Percentiles rank a stretch among this genome's conserved stretches.
These are phyloP conservation scores for Pseudopodoces humilis DNA, from an alignment of 2,113 vertebrate species.

Conservation along the genomic window DNA sequence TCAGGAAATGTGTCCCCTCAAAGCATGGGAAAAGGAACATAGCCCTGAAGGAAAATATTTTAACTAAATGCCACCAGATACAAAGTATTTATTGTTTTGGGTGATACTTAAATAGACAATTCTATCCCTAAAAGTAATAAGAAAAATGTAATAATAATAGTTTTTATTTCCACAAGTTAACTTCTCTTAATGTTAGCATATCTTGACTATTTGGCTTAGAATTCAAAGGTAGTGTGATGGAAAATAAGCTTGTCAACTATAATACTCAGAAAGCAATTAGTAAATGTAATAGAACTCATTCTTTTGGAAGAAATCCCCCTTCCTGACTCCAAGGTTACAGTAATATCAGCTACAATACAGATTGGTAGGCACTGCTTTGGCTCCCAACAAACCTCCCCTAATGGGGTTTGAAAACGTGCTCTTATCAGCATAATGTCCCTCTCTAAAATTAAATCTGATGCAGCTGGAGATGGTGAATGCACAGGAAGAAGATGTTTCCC, in stretches of 20 bases:
- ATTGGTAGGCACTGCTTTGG: neutral
- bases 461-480: constrained; percentile 22
- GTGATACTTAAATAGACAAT: neutral
- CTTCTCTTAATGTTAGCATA: neutral
- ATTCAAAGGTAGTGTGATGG: neutral
- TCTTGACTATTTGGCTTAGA: neutral
- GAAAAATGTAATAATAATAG: neutral
- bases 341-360: neutral
- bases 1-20: neutral
- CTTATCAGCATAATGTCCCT: neutral
- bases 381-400: neutral
- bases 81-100: neutral
- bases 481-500: constrained; percentile 17
- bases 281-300: neutral
- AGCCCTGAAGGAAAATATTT: neutral
- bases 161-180: neutral
- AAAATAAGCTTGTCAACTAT: neutral
- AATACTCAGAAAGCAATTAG: neutral
- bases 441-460: constrained; percentile 36
- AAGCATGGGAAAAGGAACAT: neutral
- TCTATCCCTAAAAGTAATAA: neutral
- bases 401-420: neutral
- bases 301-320: neutral
- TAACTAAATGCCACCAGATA: neutral
- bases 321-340: neutral